Conservation (phyloP, 2,888 invertebrate species). For the Zonitis immaculata region DNA sequence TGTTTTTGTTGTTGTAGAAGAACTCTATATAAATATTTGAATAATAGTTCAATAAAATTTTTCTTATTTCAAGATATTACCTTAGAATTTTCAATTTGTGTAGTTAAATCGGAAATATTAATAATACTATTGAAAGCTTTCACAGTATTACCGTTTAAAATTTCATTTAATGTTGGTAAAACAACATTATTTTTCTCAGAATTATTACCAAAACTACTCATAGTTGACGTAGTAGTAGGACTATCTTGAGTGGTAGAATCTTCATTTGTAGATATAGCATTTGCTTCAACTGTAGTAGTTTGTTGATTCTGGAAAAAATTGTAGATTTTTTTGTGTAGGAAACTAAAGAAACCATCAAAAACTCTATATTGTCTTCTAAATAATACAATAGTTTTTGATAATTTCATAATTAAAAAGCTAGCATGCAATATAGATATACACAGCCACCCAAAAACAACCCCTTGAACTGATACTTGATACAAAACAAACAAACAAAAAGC, state of each 20-base stretch:
- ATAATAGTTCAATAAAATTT: not conserved
- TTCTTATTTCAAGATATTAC: not conserved
- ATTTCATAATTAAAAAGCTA: too few species aligned
- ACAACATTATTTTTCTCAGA: conserved; percentile 50
- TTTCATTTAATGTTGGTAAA: conserved; percentile 58
- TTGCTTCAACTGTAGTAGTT: conserved; percentile 25
- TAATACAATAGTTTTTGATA: too few species aligned
- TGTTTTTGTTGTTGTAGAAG: conserved; percentile 18
- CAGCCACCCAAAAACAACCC: too few species aligned
- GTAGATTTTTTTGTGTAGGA: too few species aligned
- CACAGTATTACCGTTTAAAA: conserved; percentile 59
- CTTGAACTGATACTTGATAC: too few species aligned
- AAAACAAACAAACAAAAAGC: not conserved
- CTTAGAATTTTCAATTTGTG: conserved; percentile 41
- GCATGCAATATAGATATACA: too few species aligned
- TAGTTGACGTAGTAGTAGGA: conserved; percentile 43
- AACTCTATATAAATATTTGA: conserved; percentile 2
- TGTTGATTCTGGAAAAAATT: conserved; percentile 29
- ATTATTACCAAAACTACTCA: conserved; percentile 14
- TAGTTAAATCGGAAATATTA: conserved; percentile 40
- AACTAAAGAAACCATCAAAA: conserved; percentile 21
- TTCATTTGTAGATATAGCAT: conserved; percentile 18
- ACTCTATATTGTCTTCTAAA: not conserved
- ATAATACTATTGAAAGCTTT: conserved; percentile 57
- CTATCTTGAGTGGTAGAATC: conserved; percentile 49